phyloP scores from a whole-genome alignment of 2,888 invertebrate genomes.

The Nomada fabriciana region DNA sequence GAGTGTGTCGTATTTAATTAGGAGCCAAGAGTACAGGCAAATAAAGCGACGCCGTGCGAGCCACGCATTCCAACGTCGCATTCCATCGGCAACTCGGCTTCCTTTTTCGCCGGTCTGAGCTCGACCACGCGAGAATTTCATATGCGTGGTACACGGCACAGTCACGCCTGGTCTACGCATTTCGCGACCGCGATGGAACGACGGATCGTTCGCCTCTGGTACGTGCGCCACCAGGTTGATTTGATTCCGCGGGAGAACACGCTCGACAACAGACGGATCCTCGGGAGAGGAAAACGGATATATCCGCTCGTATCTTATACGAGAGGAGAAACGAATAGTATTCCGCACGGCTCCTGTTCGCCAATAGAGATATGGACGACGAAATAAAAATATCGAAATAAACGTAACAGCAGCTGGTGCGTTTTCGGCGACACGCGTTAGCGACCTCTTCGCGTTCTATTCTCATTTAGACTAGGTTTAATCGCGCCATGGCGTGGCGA shows the following conservation, averaged over 20 bases:
- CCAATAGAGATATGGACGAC: slow-evolving; percentile 39
- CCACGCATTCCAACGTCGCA: slow-evolving; percentile 33
- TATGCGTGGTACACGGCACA: slow-evolving; percentile 29
- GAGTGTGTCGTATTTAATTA: slow-evolving; percentile 23
- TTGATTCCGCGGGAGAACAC: slow-evolving; percentile 53
- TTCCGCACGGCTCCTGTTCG: background rate
- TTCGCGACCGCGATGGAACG: slow-evolving; percentile 21
- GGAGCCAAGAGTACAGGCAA: slow-evolving; percentile 7
- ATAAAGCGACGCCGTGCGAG: slow-evolving; percentile 4
- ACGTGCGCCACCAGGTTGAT: slow-evolving; percentile 49
- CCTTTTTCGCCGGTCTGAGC: slow-evolving; percentile 43
- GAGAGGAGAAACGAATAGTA: slow-evolving; percentile 1
- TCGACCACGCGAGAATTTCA: slow-evolving; percentile 52
- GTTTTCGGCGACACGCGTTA: slow-evolving; percentile 18
- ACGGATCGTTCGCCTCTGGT: slow-evolving; percentile 29
- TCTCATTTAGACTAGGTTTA: slow-evolving; percentile 2
- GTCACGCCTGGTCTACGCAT: slow-evolving; percentile 36
- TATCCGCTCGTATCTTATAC: background rate
- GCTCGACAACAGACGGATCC: slow-evolving; percentile 33
- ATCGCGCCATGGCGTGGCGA: background rate
- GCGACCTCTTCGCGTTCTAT: slow-evolving; percentile 34
- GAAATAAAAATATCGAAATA: slow-evolving; percentile 33
- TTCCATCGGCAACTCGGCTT: slow-evolving; percentile 43
- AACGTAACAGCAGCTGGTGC: background rate
- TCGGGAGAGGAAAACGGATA: slow-evolving; percentile 17